A percentile compares a stretch with the other conserved stretches of the same genome.
These are phyloP conservation scores for Tragulus kanchil DNA, from an alignment of 2,113 vertebrate genomes.

Conservation along the genomic window DNA sequence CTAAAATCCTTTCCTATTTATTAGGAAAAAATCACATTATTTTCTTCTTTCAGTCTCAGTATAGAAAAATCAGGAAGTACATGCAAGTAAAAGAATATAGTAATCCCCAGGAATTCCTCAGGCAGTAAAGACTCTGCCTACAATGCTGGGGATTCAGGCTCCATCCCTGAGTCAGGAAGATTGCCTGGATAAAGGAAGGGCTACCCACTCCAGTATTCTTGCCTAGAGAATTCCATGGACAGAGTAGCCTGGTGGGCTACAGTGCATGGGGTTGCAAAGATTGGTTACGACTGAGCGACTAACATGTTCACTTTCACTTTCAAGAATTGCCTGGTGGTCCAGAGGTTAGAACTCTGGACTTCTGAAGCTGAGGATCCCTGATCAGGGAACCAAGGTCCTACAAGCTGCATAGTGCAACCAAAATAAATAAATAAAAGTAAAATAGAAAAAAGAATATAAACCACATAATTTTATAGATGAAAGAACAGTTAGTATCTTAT, in stretches of 20 bases:
- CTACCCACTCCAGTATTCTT: too few species aligned
- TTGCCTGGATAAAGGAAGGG: too few species aligned
- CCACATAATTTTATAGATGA: neutral
- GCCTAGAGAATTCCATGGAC: too few species aligned
- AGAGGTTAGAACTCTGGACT: too few species aligned
- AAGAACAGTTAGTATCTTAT: neutral
- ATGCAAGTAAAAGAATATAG: neutral
- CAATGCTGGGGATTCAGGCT: neutral
- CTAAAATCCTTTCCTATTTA: neutral
- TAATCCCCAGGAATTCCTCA: neutral
- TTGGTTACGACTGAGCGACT: too few species aligned
- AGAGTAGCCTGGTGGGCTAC: too few species aligned
- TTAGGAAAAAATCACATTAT: neutral
- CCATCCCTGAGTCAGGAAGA: too few species aligned
- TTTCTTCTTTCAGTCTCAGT: slow-evolving; percentile 13
- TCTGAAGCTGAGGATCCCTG: neutral
- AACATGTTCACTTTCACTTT: too few species aligned
- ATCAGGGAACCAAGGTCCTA: neutral
- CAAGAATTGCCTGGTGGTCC: too few species aligned
- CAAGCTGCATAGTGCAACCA: neutral
- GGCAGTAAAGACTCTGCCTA: neutral
- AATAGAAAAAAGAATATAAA: neutral
- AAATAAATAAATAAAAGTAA: neutral
- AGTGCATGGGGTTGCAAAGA: too few species aligned
- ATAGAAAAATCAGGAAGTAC: neutral